A percentile compares a stretch with the other conserved stretches of the same genome.
These are phyloP conservation scores for Polyergus mexicanus DNA, from an alignment of 1,140 invertebrate species.

Conservation along the genomic window DNA sequence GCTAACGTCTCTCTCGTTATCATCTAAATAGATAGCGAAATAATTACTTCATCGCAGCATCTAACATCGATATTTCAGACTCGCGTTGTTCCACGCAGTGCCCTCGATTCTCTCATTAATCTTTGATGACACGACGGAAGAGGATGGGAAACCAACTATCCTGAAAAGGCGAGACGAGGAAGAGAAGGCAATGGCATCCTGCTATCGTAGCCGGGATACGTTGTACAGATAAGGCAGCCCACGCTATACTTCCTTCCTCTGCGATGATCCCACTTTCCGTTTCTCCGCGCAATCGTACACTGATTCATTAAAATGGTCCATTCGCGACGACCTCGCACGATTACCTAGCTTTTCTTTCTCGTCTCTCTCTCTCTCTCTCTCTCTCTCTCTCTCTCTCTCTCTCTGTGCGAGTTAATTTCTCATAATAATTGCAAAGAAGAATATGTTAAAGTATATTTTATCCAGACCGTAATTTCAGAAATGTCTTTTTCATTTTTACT, in stretches of 20 bases:
- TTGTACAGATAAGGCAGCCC: constrained; percentile 73
- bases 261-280: constrained; percentile 64
- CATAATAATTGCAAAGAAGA: neutral
- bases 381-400: neutral
- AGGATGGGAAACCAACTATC: neutral
- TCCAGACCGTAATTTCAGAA: too few species aligned
- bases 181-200: constrained; percentile 72
- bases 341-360: neutral
- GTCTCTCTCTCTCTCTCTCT: constrained; percentile 10
- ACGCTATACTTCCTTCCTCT: constrained; percentile 78
- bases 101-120: constrained; percentile 20
- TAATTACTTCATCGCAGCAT: constrained; percentile 15
- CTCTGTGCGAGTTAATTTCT: neutral
- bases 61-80: neutral
- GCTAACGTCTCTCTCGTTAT: neutral
- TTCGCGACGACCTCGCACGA: neutral
- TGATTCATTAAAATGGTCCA: constrained; percentile 23
- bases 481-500: too few species aligned
- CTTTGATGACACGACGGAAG: constrained; percentile 13
- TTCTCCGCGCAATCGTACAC: constrained; percentile 26
- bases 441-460: neutral
- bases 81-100: neutral
- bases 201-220: constrained; percentile 73
- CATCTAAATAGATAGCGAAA: neutral
- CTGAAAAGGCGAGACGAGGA: constrained; percentile 54